phyloP scores from a whole-genome alignment of 2,797 vertebrate genomes.

The Ctenochaetus hawaiiensis region DNA sequence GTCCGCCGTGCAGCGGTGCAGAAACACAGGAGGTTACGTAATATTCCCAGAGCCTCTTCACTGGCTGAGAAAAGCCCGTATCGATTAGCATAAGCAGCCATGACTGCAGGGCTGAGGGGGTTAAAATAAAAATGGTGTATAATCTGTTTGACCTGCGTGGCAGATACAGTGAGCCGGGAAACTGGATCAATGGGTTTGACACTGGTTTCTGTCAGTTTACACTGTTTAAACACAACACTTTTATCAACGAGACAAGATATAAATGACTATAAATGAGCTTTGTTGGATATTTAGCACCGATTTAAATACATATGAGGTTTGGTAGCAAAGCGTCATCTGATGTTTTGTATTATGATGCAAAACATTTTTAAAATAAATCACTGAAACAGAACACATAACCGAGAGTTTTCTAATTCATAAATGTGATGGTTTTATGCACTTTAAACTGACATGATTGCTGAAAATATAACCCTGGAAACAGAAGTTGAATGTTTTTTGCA shows the following conservation, averaged over 20 bases:
- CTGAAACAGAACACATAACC: too few species aligned
- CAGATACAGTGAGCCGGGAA: neutral
- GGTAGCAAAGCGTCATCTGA: neutral
- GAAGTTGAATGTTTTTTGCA: too few species aligned
- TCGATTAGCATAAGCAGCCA: constrained; percentile 15
- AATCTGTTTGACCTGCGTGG: constrained; percentile 34
- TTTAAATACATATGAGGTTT: neutral
- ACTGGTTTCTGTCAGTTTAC: neutral
- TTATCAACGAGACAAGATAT: neutral
- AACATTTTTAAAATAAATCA: neutral
- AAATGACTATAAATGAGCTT: too few species aligned
- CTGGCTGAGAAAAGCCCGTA: constrained; percentile 38
- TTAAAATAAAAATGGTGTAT: constrained; percentile 42
- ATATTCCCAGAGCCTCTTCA: constrained; percentile 47
- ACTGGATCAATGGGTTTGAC: neutral
- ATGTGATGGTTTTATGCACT: too few species aligned
- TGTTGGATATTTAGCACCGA: too few species aligned
- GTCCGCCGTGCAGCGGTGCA: constrained; percentile 63
- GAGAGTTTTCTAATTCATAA: too few species aligned
- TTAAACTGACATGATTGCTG: too few species aligned
- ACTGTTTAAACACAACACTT: neutral
- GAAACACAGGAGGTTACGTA: constrained; percentile 61
- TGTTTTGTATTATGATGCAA: neutral
- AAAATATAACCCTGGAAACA: too few species aligned
- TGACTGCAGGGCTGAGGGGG: neutral